Percentiles rank a stretch among this genome's conserved stretches.
phyloP scores from a whole-genome alignment of 2,113 vertebrate genomes.

The Callipepla squamata region DNA sequence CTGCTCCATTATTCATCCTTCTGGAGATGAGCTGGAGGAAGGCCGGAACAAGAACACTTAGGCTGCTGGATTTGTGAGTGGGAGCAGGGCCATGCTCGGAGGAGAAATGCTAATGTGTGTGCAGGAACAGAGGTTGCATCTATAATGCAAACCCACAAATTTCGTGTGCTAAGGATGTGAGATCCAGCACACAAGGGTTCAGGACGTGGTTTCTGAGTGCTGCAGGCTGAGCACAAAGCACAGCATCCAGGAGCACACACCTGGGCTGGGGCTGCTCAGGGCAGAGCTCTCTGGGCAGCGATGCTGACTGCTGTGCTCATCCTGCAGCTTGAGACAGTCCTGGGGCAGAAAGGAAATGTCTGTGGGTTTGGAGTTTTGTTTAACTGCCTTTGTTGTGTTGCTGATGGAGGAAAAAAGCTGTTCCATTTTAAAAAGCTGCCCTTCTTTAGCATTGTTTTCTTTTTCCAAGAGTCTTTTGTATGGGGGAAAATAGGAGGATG shows the following conservation, averaged over 20 bases:
- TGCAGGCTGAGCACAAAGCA: neutral
- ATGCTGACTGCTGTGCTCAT: neutral
- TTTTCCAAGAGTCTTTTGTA: neutral
- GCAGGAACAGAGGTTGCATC: neutral
- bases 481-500: rapidly evolving
- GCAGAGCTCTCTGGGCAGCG: neutral
- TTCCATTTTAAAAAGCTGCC: neutral
- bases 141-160: neutral
- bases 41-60: neutral
- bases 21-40: neutral
- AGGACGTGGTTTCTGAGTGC: rapidly evolving
- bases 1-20: neutral
- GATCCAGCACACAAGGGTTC: rapidly evolving
- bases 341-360: neutral
- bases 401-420: neutral
- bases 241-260: neutral
- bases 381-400: neutral
- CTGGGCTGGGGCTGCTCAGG: neutral
- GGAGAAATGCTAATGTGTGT: neutral
- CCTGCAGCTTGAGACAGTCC: neutral
- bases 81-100: neutral
- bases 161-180: rapidly evolving
- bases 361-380: neutral
- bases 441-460: neutral
- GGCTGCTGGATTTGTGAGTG: neutral